Percentiles rank a stretch among this genome's conserved stretches.
Conservation (phyloP, 2,113 vertebrate species). For the Bubalus kerabau region DNA sequence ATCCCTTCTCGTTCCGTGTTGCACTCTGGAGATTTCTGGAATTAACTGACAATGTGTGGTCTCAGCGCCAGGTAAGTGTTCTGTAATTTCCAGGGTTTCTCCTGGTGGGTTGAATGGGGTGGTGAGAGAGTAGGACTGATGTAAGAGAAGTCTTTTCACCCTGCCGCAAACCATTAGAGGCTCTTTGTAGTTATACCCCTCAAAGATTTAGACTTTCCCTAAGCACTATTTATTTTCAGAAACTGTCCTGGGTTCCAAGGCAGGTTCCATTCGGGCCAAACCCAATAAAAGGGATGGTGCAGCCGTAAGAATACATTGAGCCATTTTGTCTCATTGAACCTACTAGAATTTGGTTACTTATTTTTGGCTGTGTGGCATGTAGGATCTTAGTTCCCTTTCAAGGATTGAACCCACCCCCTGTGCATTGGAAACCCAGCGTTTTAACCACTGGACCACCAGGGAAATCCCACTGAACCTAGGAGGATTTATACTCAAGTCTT, state of each 20-base stretch:
- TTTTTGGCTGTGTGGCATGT: background rate
- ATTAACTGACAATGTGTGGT: background rate
- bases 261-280: background rate
- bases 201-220: background rate
- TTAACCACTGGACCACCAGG: background rate
- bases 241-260: background rate
- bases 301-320: background rate
- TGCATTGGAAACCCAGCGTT: background rate
- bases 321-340: background rate
- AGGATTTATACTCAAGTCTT: background rate
- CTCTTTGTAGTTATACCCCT: background rate
- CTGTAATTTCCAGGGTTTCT: background rate
- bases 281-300: background rate
- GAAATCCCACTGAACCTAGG: background rate
- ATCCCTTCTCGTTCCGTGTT: background rate
- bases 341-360: background rate
- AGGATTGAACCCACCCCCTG: background rate
- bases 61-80: background rate
- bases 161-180: background rate
- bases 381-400: background rate
- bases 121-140: background rate
- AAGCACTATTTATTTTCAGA: background rate
- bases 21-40: background rate
- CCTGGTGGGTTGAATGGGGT: background rate
- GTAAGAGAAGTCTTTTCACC: background rate